Percentiles rank a stretch among this genome's conserved stretches.
Conservation (phyloP, 2,113 vertebrate species). For the Aphelocoma coerulescens region DNA sequence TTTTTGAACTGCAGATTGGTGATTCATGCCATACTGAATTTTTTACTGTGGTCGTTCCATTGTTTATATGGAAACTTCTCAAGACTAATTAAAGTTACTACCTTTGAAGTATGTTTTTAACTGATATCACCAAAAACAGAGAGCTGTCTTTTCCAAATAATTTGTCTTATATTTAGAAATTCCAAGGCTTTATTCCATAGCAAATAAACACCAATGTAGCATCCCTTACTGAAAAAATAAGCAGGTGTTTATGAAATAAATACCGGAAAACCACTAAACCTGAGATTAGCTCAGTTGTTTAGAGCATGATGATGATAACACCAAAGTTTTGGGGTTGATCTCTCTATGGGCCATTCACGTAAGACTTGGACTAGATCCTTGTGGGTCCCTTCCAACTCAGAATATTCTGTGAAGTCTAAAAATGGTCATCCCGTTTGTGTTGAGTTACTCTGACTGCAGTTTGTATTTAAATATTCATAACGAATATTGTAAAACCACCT, state of each 20-base stretch:
- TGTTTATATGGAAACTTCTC: background rate
- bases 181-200: background rate
- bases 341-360: background rate
- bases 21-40: background rate
- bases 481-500: background rate
- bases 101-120: background rate
- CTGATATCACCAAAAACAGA: background rate
- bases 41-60: background rate
- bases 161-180: background rate
- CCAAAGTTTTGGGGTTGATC: background rate
- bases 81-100: background rate
- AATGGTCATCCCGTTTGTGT: background rate
- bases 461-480: background rate
- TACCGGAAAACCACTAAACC: background rate
- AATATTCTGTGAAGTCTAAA: background rate
- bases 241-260: background rate
- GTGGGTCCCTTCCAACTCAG: background rate
- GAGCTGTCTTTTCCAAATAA: background rate
- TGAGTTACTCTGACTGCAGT: background rate
- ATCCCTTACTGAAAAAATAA: background rate
- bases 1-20: background rate
- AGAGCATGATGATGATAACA: background rate
- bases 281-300: background rate
- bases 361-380: background rate
- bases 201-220: background rate